phyloP scores from a whole-genome alignment of 2,888 invertebrate species.

The Portevinia maculata region DNA sequence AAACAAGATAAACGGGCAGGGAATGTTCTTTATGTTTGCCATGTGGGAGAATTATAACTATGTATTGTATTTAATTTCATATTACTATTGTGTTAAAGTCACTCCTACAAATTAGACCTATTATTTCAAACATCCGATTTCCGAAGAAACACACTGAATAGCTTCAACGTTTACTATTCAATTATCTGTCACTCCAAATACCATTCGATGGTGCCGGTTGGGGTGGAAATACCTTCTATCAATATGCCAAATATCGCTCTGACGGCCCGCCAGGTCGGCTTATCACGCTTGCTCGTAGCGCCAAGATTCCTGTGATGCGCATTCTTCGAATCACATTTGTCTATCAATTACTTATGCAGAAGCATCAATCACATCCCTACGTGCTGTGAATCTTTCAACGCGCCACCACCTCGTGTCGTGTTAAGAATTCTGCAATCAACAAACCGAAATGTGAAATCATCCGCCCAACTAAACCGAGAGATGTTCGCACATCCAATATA shows the following conservation, averaged over 20 bases:
- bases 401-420: constrained; percentile 67
- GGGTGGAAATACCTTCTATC: constrained; percentile 55
- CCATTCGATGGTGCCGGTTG: constrained; percentile 6
- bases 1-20: constrained; percentile 28
- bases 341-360: constrained; percentile 65
- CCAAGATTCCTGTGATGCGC: constrained; percentile 67
- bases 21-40: background rate
- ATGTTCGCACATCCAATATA: constrained; percentile 13
- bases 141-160: constrained; percentile 7
- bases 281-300: constrained; percentile 71
- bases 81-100: too few species aligned
- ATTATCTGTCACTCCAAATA: constrained; percentile 43
- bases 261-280: constrained; percentile 67
- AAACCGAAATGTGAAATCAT: constrained; percentile 7
- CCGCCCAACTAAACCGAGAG: background rate
- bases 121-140: too few species aligned
- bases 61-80: background rate
- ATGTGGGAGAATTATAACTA: constrained; percentile 30
- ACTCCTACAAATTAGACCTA: too few species aligned
- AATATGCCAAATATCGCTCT: constrained; percentile 65
- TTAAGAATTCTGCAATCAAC: constrained; percentile 63
- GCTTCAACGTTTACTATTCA: background rate
- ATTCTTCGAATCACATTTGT: constrained; percentile 70
- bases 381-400: constrained; percentile 73
- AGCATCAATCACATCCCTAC: constrained; percentile 64